Base-by-base conservation (phyloP, 1,140 invertebrate genomes). In the Papilio helenus region DNA sequence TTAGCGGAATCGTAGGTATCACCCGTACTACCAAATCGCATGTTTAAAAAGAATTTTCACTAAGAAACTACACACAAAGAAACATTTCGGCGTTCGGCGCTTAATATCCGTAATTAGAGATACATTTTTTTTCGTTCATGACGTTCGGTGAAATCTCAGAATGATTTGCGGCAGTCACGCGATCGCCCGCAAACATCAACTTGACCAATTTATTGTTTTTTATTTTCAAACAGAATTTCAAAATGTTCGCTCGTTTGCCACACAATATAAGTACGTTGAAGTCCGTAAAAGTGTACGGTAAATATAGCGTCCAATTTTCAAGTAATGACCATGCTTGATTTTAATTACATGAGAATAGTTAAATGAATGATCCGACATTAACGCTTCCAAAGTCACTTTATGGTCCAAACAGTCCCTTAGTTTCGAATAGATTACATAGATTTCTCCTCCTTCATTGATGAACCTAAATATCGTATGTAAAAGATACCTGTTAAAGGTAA, bases 51-150 rank as follows among this genome's bases (percentile, higher is more conserved):
- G 79, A 83, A 87, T 90, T 91, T 89, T 90, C 86, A 87, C 86
- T 83, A 79, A 79, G 88, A 88, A 85, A 84, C 84, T 84, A 86
- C 81, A 86, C 84, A 85, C 83, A 88, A 89, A 49, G 79, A 85
- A 86, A 83, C 84, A 87, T 87, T 90, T 87, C 85, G 83, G 82
- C 82, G 86, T 85, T 85, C 84, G 83, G 85, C 85, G 84, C 86
- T 86, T 90, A 90, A 90, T 88, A 85, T 85, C 85, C 85, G 86
- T 88, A 86, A 90, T 93, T 92, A 92, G 87, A 90, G 90, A 90
- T 88, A 89, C 89, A 89, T 86, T 90, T 87, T 84, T 46, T 87
- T 88, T 89, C 89, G 90, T 89, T 86, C 80, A 79, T 87, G 86
- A 80, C 82, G 83, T 82, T 80, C 79, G 81, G 89, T 89, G 90